Base-by-base conservation (phyloP, 2,797 vertebrate genomes). In the Urosaurus nigricauda region DNA sequence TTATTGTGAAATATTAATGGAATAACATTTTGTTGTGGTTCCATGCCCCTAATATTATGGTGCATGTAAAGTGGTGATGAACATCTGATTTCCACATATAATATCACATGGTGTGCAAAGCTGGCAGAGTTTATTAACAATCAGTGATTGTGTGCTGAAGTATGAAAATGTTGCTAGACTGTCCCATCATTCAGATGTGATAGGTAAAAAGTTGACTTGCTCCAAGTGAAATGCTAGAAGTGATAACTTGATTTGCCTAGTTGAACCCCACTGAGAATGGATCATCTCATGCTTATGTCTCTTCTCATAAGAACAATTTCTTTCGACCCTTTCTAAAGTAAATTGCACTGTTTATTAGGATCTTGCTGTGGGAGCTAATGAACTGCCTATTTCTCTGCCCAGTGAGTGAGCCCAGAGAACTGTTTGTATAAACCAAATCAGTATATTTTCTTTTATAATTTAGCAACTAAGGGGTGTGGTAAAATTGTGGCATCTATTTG, bases 291-390 rank as follows among this genome's bases (percentile, higher is more conserved):
- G 37, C 58, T 81, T 94, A 56, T 86, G 79, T 14, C 4, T 63
- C 84, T 37, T 92, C 32, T 81, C n/a, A 87, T 21, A 92, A 81
- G 58, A 86, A 85, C 71, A 89, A 71, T 17, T 87, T 47, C 70
- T 88, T 93, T 86, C 65, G 74, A 90, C 77, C 43, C 70, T 90
- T 37, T n/a, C 37, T 84, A 84, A 90, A 88, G 60, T 65, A 94
- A 85, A 87, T 5, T 77, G 1, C 75, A 35, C 8, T 56, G 40
- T 47, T 70, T 83, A 26, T 89, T 88, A 71, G 2, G 79, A 88
- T 26, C 4, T 21, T 82, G 56, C 83, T 92, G 47, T 91, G 12
- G 90, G 17, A 89, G 60, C 87, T 92, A 83, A 79, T 93, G 92
- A 92, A 35, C 53, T 89, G 79, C 90, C 75, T 90, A 0, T 47